These are phyloP conservation scores for Plemyria rubiginata DNA, from an alignment of 2,888 invertebrate species.

Conservation along the genomic window DNA sequence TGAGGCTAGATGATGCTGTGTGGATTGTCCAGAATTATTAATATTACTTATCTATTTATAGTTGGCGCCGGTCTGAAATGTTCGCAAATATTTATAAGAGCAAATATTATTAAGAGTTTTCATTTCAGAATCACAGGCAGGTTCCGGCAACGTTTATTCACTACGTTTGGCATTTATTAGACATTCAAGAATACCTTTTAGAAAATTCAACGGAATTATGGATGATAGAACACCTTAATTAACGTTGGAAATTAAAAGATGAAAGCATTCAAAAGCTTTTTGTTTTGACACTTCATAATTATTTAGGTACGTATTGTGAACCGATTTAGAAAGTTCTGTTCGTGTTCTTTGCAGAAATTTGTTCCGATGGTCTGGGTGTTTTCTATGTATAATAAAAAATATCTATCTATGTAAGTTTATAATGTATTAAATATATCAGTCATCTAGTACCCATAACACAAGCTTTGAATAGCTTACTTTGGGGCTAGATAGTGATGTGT, in stretches of 20 bases:
- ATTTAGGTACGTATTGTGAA: conserved; percentile 46
- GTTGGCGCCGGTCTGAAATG: no score
- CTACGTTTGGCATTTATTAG: conserved; percentile 46
- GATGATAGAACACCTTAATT: conserved; percentile 49
- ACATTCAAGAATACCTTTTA: conserved; percentile 42
- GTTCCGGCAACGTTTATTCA: conserved; percentile 31
- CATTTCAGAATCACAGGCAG: conserved; percentile 21
- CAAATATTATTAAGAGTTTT: neutral
- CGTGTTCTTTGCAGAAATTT: neutral
- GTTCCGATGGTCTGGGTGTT: no score
- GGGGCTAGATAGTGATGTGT: no score
- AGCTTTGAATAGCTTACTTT: no score
- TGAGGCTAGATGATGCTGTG: no score
- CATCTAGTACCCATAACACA: no score
- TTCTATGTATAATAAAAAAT: no score
- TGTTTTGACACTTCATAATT: conserved; percentile 54
- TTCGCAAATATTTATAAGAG: no score
- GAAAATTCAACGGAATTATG: conserved; percentile 42
- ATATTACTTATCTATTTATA: no score
- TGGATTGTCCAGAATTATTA: no score
- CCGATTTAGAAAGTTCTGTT: conserved; percentile 35
- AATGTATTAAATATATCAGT: no score
- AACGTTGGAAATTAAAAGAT: conserved; percentile 52
- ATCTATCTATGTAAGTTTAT: no score
- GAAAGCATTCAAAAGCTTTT: conserved; percentile 51